Evolutionary conservation across 2,797 vertebrate species (phyloP).

Genomic region (Alectoris magna): DNA sequence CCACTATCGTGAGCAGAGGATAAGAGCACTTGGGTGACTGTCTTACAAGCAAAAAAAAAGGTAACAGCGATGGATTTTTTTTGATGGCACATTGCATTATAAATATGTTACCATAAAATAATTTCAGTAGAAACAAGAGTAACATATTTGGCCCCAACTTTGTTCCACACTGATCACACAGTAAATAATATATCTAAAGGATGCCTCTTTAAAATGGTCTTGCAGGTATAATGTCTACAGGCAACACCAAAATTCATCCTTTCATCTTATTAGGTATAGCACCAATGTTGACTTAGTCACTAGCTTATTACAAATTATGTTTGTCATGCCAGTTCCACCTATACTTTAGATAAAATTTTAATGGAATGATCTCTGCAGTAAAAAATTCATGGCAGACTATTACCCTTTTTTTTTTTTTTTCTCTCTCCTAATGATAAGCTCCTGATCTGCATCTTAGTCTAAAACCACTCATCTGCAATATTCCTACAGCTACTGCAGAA

Average conservation of each 20-base stretch:
- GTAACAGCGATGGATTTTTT: not conserved
- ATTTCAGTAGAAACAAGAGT: conserved; percentile 15
- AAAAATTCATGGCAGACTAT: not conserved
- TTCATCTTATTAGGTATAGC: not conserved
- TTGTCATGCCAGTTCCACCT: not conserved
- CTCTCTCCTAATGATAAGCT: not conserved
- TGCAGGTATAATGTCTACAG: not conserved
- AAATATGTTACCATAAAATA: conserved; percentile 20
- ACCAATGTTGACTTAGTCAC: not conserved
- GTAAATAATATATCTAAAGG: not conserved
- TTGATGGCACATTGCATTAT: conserved; percentile 17
- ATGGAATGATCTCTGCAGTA: not conserved
- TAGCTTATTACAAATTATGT: not conserved
- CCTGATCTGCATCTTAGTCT: conserved; percentile 19
- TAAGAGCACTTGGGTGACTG: not conserved
- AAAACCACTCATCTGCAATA: not conserved
- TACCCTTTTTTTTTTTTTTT: not conserved
- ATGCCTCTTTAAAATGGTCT: not conserved
- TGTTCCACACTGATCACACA: not conserved
- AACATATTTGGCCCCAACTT: not conserved
- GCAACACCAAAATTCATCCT: not conserved
- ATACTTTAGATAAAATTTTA: not conserved
- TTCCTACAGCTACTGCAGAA: not conserved
- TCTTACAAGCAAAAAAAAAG: not conserved
- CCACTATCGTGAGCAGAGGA: conserved; percentile 50